These are phyloP conservation scores for Lophius americanus DNA, from an alignment of 2,797 vertebrate species.

Conservation along the genomic window DNA sequence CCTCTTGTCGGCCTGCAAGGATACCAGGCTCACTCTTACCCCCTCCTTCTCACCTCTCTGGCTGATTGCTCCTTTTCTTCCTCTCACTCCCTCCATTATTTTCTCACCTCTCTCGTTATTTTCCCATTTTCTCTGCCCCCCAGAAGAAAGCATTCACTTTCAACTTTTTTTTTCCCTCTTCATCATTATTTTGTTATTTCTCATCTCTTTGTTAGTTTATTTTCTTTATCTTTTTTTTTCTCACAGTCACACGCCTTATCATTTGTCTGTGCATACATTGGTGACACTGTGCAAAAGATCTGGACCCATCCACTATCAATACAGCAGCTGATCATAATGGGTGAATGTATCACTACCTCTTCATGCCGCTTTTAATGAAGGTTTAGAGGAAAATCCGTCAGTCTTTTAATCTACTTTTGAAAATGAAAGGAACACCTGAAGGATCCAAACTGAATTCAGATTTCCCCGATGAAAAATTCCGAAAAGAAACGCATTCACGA, in stretches of 20 bases:
- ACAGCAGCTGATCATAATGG: too few relatives aligned
- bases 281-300: too few relatives aligned
- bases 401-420: too few relatives aligned
- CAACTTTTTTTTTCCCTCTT: constrained; percentile 18
- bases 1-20: constrained; percentile 57
- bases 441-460: too few relatives aligned
- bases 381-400: too few relatives aligned
- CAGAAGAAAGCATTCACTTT: constrained; percentile 36
- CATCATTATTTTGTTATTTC: constrained; percentile 29
- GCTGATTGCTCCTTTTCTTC: constrained; percentile 58
- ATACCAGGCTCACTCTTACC: constrained; percentile 44
- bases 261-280: too few relatives aligned
- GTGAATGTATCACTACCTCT: too few relatives aligned
- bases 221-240: constrained; percentile 28
- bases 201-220: constrained; percentile 10
- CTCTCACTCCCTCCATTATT: constrained; percentile 39
- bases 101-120: constrained; percentile 54
- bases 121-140: constrained; percentile 48
- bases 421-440: too few relatives aligned
- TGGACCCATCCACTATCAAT: too few relatives aligned
- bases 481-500: too few relatives aligned
- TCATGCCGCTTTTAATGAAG: too few relatives aligned
- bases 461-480: too few relatives aligned
- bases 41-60: constrained; percentile 44
- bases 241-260: constrained; percentile 1